Evolutionary conservation across 2,113 vertebrate species (phyloP).

Genomic region (rat (Rattus norvegicus)): GRCr8 NC_086020.1:78674501-78675000

Average conservation of each 20-base stretch:
- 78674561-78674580: background rate
- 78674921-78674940: background rate
- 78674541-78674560: background rate
- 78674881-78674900: background rate
- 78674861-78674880: background rate
- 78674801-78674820: background rate
- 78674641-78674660: accelerated
- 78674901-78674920: background rate
- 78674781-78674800: background rate
- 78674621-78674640: background rate
- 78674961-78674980: background rate
- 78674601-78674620: background rate
- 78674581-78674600: background rate
- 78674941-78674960: background rate
- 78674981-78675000: background rate
- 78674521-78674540: background rate
- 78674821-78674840: background rate
- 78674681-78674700: background rate
- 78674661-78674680: background rate
- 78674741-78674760: background rate
- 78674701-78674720: background rate
- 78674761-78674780: background rate
- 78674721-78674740: background rate
- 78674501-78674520: background rate
- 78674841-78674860: background rate